Evolutionary conservation across 2,888 invertebrate species (phyloP), one percentile per base, ranked within the genome.

Genomic region (Callyntrura sp.): DNA sequence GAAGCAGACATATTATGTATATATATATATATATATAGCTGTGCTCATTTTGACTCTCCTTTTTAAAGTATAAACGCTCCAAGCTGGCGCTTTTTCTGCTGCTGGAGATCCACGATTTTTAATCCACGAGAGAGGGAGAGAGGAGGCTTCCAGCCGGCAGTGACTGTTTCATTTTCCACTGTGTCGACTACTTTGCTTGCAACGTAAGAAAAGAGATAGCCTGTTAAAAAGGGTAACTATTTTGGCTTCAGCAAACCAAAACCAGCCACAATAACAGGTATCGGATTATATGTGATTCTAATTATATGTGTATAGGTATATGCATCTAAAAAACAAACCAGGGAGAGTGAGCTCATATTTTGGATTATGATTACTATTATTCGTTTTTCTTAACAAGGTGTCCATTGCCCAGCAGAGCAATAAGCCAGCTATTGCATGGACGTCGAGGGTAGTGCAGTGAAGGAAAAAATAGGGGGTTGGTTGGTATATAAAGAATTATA

Each of bases 251-350:
- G n/a, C n/a, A n/a, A n/a, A n/a, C n/a, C n/a, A n/a, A n/a, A n/a
- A n/a, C n/a, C n/a, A n/a, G n/a, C n/a, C n/a, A n/a, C n/a, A 70
- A 73, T 25, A 73, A 84, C 82, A 83, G 88, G 89, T 68, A 35
- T n/a, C n/a, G n/a, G n/a, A n/a, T n/a, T n/a, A n/a, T n/a, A n/a
- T n/a, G n/a, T n/a, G n/a, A 84, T 85, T 89, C 89, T 89, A 89
- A 89, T 89, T 89, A 89, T 89, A 70, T 84, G 84, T 85, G 25
- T 89, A n/a, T n/a, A n/a, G n/a, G n/a, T n/a, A n/a, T n/a, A n/a
- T n/a, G n/a, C n/a, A n/a, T n/a, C 89, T 89, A 89, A 88, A 88
- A 88, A 88, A 84, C 84, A 84, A 88, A 88, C 84, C 88, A 88
- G n/a, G n/a, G n/a, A n/a, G n/a, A n/a, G n/a, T 85, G 68, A 76